These are phyloP conservation scores for Arremon aurantiirostris DNA, from an alignment of 2,797 vertebrate species.

Conservation along the genomic window DNA sequence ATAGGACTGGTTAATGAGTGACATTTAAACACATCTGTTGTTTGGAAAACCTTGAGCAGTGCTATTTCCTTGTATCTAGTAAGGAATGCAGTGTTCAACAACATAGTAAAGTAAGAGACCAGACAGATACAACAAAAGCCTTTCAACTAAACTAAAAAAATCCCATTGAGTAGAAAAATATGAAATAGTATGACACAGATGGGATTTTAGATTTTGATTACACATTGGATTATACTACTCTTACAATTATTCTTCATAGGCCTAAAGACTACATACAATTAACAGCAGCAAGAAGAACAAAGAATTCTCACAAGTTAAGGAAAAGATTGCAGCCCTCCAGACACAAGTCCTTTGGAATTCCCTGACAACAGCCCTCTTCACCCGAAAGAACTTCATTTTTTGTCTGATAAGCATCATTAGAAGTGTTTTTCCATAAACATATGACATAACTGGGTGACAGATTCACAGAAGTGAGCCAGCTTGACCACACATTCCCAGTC, in stretches of 20 bases:
- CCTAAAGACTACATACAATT: background rate
- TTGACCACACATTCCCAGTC: background rate
- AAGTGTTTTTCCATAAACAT: background rate
- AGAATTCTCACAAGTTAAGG: background rate
- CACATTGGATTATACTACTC: background rate
- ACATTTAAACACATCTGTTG: background rate
- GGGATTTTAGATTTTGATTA: background rate
- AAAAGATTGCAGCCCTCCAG: background rate
- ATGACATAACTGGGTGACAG: accelerated
- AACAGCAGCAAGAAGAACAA: background rate
- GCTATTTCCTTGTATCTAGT: background rate
- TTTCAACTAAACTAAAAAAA: background rate
- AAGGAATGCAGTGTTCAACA: background rate
- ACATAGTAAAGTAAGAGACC: background rate
- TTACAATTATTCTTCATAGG: background rate
- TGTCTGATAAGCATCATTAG: background rate
- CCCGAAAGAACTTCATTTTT: background rate
- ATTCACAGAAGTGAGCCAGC: background rate
- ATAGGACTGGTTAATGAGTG: conserved; percentile 40
- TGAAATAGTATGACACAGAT: accelerated
- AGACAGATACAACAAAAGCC: background rate
- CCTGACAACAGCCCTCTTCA: background rate
- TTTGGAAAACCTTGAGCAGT: background rate
- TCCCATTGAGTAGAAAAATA: background rate
- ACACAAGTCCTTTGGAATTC: background rate